phyloP scores from a whole-genome alignment of 1,140 invertebrate genomes.

The Dreissena rostriformis region DNA sequence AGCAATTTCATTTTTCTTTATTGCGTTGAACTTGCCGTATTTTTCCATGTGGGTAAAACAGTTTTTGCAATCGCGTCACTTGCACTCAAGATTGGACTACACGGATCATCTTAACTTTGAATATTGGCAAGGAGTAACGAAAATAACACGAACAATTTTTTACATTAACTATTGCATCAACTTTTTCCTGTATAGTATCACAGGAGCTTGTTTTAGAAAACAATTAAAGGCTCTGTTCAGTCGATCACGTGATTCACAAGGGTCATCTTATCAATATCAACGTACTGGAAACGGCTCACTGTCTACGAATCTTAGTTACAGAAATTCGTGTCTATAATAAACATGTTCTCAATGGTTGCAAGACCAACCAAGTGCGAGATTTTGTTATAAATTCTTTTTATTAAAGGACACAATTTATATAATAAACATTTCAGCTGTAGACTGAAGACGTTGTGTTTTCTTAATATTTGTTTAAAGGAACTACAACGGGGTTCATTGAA shows the following conservation, averaged over 20 bases:
- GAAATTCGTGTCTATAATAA: too few species aligned
- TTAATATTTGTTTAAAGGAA: too few species aligned
- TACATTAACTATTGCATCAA: constrained; percentile 78
- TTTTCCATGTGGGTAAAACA: constrained; percentile 71
- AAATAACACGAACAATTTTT: constrained; percentile 73
- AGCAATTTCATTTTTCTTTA: constrained; percentile 71
- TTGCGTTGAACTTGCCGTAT: constrained; percentile 72
- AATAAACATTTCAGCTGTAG: too few species aligned
- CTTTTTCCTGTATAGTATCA: constrained; percentile 78
- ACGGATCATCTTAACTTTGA: background rate
- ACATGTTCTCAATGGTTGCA: too few species aligned
- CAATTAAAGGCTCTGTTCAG: constrained; percentile 63
- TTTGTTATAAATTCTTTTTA: too few species aligned
- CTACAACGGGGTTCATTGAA: too few species aligned
- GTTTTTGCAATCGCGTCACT: constrained; percentile 48
- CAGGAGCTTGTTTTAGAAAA: constrained; percentile 71
- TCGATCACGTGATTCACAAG: background rate
- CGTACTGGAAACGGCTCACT: too few species aligned
- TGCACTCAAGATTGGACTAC: background rate
- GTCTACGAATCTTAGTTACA: too few species aligned
- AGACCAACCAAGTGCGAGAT: too few species aligned
- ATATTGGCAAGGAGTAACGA: constrained; percentile 49
- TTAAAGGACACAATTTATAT: too few species aligned
- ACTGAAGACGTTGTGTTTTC: too few species aligned
- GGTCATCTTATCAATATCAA: too few species aligned